phyloP scores from a whole-genome alignment of 2,888 invertebrate species.

The Cheilosia vernalis region DNA sequence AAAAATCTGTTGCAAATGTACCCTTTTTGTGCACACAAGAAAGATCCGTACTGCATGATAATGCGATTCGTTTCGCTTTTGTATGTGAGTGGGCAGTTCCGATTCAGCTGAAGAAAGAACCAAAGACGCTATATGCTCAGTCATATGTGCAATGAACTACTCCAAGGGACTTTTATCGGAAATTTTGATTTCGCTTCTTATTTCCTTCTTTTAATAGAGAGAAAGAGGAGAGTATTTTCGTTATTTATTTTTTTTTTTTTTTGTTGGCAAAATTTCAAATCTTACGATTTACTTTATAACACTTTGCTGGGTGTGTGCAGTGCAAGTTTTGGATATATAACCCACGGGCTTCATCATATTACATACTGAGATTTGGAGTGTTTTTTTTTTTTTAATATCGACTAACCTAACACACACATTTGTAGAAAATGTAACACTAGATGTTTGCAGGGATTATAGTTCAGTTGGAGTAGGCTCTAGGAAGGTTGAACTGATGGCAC shows the following conservation, averaged over 20 bases:
- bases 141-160: conserved; percentile 48
- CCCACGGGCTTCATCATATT: conserved; percentile 22
- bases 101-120: conserved; percentile 15
- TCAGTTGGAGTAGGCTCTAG: neutral
- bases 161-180: conserved; percentile 56
- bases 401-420: conserved; percentile 2
- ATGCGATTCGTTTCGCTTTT: conserved; percentile 45
- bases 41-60: conserved; percentile 67
- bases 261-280: conserved; percentile 67
- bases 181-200: conserved; percentile 42
- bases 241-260: conserved; percentile 1
- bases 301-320: conserved; percentile 35
- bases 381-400: neutral
- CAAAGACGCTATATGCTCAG: conserved; percentile 3
- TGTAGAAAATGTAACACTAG: conserved; percentile 9
- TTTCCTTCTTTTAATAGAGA: neutral
- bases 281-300: conserved; percentile 68
- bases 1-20: conserved; percentile 48
- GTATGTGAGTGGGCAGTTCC: conserved; percentile 54
- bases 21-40: conserved; percentile 24
- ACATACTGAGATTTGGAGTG: conserved; percentile 22
- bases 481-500: neutral
- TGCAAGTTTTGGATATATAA: conserved; percentile 20
- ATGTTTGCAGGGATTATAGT: conserved; percentile 4
- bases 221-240: neutral